phyloP scores from a whole-genome alignment of 2,113 vertebrate species.

The Chionodraco myersi region DNA sequence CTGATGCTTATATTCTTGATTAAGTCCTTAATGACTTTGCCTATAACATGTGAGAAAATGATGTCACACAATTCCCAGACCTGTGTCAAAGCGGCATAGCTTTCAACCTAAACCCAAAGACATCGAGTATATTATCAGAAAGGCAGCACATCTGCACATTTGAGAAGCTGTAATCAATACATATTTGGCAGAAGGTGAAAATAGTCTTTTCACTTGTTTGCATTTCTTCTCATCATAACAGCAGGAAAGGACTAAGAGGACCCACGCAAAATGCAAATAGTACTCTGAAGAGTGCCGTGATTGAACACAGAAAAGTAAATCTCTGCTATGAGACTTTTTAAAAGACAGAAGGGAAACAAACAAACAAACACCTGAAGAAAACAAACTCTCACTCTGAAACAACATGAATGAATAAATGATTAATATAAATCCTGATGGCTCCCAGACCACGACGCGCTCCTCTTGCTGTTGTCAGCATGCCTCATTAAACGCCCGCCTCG shows the following conservation, averaged over 20 bases:
- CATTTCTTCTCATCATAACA: too few relatives aligned
- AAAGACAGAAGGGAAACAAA: constrained; percentile 9
- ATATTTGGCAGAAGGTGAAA: background rate
- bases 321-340: background rate
- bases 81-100: too few relatives aligned
- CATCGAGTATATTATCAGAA: background rate
- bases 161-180: background rate
- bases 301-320: background rate
- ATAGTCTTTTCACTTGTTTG: too few relatives aligned
- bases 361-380: constrained; percentile 34
- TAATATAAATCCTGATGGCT: constrained; percentile 67
- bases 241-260: background rate
- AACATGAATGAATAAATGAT: constrained; percentile 67
- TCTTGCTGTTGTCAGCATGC: constrained; percentile 49
- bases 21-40: background rate
- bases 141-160: background rate
- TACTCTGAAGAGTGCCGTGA: background rate
- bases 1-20: background rate
- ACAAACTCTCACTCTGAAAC: constrained; percentile 54
- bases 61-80: too few relatives aligned
- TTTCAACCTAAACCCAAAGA: background rate
- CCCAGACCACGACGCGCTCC: constrained; percentile 38
- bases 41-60: too few relatives aligned
- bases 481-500: constrained; percentile 50
- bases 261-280: background rate